A percentile compares a stretch with the other conserved stretches of the same genome.
phyloP scores from a whole-genome alignment of 2,113 vertebrate species.

The Saimiri boliviensis region DNA sequence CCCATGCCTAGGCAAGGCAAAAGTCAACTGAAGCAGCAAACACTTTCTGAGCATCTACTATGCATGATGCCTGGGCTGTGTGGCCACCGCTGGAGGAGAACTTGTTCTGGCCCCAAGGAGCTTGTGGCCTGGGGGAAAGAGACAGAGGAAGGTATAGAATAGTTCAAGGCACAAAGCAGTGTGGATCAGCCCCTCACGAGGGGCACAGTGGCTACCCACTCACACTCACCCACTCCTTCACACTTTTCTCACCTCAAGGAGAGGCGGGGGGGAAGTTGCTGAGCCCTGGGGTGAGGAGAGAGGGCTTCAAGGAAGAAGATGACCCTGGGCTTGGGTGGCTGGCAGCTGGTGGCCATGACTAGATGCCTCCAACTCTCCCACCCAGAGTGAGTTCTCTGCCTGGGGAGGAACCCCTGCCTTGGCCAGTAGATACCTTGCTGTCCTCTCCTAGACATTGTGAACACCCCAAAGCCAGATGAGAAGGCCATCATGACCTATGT shows the following conservation, averaged over 20 bases:
- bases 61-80: not conserved
- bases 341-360: not conserved
- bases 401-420: not conserved
- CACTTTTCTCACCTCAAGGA: not conserved
- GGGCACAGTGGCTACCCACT: not conserved
- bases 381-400: not conserved
- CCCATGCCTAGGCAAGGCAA: not conserved
- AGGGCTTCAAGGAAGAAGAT: not conserved
- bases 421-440: not conserved
- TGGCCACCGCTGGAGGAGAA: not conserved
- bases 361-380: not conserved
- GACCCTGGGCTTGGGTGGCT: not conserved
- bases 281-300: not conserved
- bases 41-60: not conserved
- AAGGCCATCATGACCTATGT: constrained; percentile 97
- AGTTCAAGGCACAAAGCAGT: not conserved
- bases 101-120: not conserved
- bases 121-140: not conserved
- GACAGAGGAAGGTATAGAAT: not conserved
- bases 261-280: not conserved
- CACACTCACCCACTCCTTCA: not conserved
- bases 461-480: constrained; percentile 94
- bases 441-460: constrained; percentile 89
- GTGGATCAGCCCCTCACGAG: not conserved
- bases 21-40: not conserved